phyloP scores from a whole-genome alignment of 2,888 invertebrate species.

The Augochlorella aurata region DNA sequence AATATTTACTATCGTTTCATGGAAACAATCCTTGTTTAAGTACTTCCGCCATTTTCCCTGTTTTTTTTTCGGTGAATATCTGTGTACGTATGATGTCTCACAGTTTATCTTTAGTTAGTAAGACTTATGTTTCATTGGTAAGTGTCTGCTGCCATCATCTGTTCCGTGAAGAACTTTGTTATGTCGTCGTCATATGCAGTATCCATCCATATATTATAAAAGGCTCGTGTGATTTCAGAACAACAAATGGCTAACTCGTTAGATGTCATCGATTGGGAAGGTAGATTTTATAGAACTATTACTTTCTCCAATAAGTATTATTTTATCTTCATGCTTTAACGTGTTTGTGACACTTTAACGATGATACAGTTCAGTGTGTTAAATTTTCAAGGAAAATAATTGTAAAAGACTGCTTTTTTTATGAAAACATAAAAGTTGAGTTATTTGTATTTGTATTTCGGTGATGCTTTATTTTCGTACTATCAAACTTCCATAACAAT shows the following conservation, averaged over 20 bases:
- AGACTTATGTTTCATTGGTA: constrained; percentile 14
- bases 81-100: neutral
- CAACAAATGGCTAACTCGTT: constrained; percentile 73
- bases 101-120: constrained; percentile 3
- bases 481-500: neutral
- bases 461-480: neutral
- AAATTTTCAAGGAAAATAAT: neutral
- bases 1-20: neutral
- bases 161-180: constrained; percentile 38
- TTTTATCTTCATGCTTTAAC: constrained; percentile 46
- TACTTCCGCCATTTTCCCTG: constrained; percentile 13
- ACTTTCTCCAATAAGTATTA: constrained; percentile 22
- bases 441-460: neutral
- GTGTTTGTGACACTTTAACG: constrained; percentile 24
- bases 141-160: constrained; percentile 47
- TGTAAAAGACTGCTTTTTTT: too few species aligned
- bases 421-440: neutral
- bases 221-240: constrained; percentile 42
- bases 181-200: constrained; percentile 42
- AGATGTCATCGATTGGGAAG: constrained; percentile 75
- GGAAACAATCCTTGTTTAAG: constrained; percentile 4
- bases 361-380: neutral
- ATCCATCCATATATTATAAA: constrained; percentile 17
- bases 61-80: neutral
- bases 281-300: constrained; percentile 62